phyloP scores from a whole-genome alignment of 2,797 vertebrate genomes.

The Tarsius wallacei region DNA sequence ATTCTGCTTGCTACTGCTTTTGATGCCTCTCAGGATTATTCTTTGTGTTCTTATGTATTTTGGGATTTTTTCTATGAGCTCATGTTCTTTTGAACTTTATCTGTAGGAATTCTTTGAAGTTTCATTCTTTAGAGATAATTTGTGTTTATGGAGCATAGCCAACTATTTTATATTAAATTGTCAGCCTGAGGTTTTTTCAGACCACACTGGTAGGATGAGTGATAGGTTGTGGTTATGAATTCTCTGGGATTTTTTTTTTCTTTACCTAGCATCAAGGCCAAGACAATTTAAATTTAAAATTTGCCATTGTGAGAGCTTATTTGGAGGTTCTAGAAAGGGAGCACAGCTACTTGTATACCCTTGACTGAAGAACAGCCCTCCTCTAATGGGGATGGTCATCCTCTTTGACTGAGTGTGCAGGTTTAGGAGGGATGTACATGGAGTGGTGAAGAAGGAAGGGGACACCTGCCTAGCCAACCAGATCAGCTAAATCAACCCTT shows the following conservation, averaged over 20 bases:
- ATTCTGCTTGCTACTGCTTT: constrained; percentile 39
- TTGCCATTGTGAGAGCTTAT: too few species aligned
- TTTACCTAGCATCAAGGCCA: neutral
- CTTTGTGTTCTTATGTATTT: constrained; percentile 28
- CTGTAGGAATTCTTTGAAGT: constrained; percentile 60
- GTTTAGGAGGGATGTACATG: too few species aligned
- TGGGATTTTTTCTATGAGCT: constrained; percentile 46
- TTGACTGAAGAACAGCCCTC: too few species aligned
- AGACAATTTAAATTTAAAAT: neutral
- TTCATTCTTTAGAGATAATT: constrained; percentile 43
- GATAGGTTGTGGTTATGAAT: neutral
- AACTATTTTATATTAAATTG: constrained; percentile 54
- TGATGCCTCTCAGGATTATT: constrained; percentile 10
- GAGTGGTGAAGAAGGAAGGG: too few species aligned
- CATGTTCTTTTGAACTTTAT: constrained; percentile 58
- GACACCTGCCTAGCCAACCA: too few species aligned
- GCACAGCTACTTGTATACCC: too few species aligned
- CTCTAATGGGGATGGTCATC: too few species aligned
- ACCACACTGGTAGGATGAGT: neutral
- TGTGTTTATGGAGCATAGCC: neutral
- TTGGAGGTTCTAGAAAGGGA: too few species aligned
- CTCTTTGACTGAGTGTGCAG: too few species aligned
- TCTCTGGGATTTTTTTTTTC: neutral
- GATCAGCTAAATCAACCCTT: too few species aligned
- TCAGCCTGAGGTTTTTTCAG: neutral